Base-by-base conservation (phyloP, 2,113 vertebrate genomes). In the Ranitomeya imitator region DNA sequence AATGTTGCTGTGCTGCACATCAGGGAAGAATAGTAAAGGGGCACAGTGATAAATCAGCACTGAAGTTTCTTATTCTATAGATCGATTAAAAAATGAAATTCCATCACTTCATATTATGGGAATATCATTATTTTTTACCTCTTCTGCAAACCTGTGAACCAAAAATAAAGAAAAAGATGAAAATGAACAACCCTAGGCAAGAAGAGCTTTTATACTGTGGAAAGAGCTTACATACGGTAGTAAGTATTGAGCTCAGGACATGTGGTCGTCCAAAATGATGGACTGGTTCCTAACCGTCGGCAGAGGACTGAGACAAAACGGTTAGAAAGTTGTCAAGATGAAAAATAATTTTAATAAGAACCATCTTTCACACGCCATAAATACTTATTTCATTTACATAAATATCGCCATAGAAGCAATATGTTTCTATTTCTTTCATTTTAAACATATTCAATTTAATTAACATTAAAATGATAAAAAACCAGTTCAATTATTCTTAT, bases 261-360 rank as follows among this genome's bases (percentile, higher is more conserved):
- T 26, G 13, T 21, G 83, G 12, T 21, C 19, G 69, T 26, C 83
- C 54, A 31, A 16, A 21, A 84, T 52, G 67, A 74, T 37, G 67
- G 52, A 23, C 12, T 5, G 14, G 52, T 71, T 84, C 13, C 67
- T 31, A 74, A 54, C 26, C 26, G 26, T 31, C 26, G 26, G 26
- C 26, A 31, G 26, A 31, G 26, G 26, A 31, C 26, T 31, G 26
- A 31, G 26, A 19, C 7, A 19, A 74, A 45, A 74, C 9, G 71
- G 71, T 37, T 18, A 51, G 31, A 7, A 69, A 26, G 67, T 69
- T 85, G 83, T 74, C 83, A 85, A 23, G 21, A 85, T 85, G 67
- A 85, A 67, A 85, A 85, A 85, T 85, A 85, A n/a, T 84, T 55
- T 71, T 84, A 67, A 84, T 84, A 84, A 73, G 14, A 15, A 85